These are phyloP conservation scores for Deladenus siricidicola DNA, from an alignment of 2,888 invertebrate genomes.

Conservation along the genomic window DNA sequence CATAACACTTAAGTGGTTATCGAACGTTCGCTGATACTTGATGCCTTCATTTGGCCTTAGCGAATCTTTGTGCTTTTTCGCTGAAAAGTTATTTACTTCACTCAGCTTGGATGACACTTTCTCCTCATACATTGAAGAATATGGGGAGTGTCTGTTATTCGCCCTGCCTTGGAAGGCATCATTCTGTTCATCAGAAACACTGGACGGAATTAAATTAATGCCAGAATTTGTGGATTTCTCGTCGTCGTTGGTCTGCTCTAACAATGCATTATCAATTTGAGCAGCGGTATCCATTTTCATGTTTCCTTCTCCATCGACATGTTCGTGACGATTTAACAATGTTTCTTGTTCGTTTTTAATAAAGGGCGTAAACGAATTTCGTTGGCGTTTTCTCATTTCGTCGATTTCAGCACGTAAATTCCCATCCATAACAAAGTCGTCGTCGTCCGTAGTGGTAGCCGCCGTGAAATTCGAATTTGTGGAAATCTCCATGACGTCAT, in stretches of 20 bases:
- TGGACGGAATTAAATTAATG: too few species aligned
- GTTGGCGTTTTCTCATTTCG: background rate
- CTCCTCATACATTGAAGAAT: background rate
- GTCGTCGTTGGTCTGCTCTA: background rate
- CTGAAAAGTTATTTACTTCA: background rate
- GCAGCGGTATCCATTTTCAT: background rate
- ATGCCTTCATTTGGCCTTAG: background rate
- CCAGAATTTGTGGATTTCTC: background rate
- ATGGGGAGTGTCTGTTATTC: too few species aligned
- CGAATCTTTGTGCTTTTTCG: background rate
- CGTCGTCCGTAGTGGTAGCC: background rate
- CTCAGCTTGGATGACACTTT: background rate
- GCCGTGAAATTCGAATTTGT: background rate
- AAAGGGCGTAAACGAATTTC: too few species aligned
- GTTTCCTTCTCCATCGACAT: background rate
- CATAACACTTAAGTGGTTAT: background rate
- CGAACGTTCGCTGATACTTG: background rate
- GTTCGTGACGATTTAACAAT: background rate
- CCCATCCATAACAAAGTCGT: background rate
- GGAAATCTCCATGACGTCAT: background rate
- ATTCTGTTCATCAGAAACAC: background rate
- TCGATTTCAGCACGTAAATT: background rate
- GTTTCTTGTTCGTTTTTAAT: too few species aligned
- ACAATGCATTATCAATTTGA: too few species aligned
- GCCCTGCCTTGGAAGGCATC: too few species aligned